Percentiles rank a stretch among this genome's conserved stretches.
These are phyloP conservation scores for Cylloceria caligata DNA, from an alignment of 2,888 invertebrate genomes.

Conservation along the genomic window DNA sequence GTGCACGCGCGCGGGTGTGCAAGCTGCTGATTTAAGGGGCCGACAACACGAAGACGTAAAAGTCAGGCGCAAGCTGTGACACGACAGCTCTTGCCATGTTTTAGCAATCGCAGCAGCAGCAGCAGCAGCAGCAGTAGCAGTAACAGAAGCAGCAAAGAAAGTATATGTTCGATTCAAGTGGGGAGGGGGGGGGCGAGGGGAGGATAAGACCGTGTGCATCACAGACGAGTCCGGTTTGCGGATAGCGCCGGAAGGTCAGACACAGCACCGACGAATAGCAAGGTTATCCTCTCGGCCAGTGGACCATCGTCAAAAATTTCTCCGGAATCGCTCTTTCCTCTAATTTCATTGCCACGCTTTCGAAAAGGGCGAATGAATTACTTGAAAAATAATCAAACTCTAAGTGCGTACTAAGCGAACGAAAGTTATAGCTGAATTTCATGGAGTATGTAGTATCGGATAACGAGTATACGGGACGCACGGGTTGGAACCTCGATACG, in stretches of 20 bases:
- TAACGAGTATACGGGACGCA: slow-evolving; percentile 55
- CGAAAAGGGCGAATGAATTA: neutral
- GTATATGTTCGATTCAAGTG: too few relatives aligned
- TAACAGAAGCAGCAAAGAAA: neutral
- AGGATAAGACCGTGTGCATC: slow-evolving; percentile 27
- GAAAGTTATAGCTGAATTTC: slow-evolving; percentile 21
- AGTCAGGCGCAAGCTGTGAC: slow-evolving; percentile 37
- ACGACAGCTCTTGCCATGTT: slow-evolving; percentile 24
- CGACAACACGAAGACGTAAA: slow-evolving; percentile 37
- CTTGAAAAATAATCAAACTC: slow-evolving; percentile 7
- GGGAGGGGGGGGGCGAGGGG: neutral
- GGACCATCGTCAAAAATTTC: neutral
- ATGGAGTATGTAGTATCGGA: slow-evolving; percentile 1
- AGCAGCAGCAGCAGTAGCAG: slow-evolving; percentile 17
- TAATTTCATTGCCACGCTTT: neutral
- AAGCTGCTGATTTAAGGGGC: slow-evolving; percentile 58
- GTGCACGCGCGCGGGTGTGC: slow-evolving; percentile 56
- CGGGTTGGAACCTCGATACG: slow-evolving; percentile 46
- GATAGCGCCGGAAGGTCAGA: slow-evolving; percentile 59
- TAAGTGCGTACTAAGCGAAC: neutral
- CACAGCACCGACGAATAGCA: slow-evolving; percentile 21
- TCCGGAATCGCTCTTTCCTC: neutral
- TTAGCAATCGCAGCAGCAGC: slow-evolving; percentile 21
- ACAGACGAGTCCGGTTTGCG: slow-evolving; percentile 51
- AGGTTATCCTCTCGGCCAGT: neutral